Conservation (phyloP, 2,888 invertebrate species). For the Tineola bisselliella region DNA sequence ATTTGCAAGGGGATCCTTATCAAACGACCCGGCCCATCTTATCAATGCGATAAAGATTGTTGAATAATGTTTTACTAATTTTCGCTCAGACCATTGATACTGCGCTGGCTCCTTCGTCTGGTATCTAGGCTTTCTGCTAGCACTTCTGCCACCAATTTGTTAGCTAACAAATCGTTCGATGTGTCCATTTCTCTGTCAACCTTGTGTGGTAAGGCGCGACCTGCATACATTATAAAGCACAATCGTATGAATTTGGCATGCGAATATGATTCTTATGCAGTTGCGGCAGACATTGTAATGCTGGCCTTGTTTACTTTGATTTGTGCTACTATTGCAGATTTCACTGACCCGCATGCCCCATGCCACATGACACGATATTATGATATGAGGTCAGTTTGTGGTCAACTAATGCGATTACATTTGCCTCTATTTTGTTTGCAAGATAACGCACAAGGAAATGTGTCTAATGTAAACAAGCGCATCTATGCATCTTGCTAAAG, state of each 20-base stretch:
- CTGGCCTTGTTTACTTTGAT: background rate
- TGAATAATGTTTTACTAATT: too few species aligned
- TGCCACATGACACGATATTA: background rate
- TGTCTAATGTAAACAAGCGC: too few species aligned
- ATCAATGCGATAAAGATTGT: too few species aligned
- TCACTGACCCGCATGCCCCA: background rate
- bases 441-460: too few species aligned
- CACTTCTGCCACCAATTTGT: too few species aligned
- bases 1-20: too few species aligned
- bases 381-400: background rate
- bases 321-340: background rate
- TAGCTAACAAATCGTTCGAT: background rate
- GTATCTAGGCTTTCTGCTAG: too few species aligned
- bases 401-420: background rate
- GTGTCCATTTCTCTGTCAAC: slow-evolving; percentile 29
- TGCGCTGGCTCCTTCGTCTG: too few species aligned
- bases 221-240: slow-evolving; percentile 20
- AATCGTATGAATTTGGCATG: background rate
- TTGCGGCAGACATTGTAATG: background rate
- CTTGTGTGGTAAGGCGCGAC: slow-evolving; percentile 25
- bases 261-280: background rate
- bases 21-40: too few species aligned
- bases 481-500: too few species aligned
- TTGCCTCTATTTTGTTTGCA: too few species aligned
- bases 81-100: too few species aligned